A percentile compares a stretch with the other conserved stretches of the same genome.
Conservation (phyloP, 2,797 vertebrate genomes). For the Muscicapa striata region DNA sequence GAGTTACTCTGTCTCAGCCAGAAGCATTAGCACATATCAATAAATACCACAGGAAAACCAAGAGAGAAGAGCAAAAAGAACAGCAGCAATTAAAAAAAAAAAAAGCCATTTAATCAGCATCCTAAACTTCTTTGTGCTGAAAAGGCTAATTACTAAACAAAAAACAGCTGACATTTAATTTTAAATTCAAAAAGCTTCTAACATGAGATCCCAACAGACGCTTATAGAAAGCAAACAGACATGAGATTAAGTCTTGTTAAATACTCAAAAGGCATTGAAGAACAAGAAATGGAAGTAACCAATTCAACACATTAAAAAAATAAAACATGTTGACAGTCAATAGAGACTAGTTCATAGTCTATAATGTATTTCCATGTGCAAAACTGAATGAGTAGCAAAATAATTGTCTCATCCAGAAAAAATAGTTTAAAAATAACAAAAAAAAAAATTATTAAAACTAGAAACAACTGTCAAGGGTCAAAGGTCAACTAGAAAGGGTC, state of each 20-base stretch:
- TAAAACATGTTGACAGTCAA: neutral
- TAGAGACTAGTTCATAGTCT: neutral
- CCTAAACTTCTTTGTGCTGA: neutral
- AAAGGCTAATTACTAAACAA: neutral
- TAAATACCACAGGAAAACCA: neutral
- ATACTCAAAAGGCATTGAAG: neutral
- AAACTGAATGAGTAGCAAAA: neutral
- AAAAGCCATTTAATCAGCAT: neutral
- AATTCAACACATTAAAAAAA: neutral
- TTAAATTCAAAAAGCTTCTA: neutral
- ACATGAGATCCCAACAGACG: neutral
- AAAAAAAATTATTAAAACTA: neutral
- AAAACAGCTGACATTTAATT: neutral
- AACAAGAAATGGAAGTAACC: neutral
- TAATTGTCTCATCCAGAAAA: neutral
- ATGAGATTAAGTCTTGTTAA: neutral
- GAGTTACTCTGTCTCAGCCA: neutral
- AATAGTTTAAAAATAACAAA: neutral
- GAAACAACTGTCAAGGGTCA: neutral
- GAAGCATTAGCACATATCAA: neutral
- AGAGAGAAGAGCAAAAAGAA: neutral
- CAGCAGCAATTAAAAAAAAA: neutral
- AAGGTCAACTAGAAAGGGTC: neutral
- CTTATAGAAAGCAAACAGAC: neutral
- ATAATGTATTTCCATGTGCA: neutral